Evolutionary conservation across 2,888 invertebrate species (phyloP).

Genomic region (Dermolepida albohirtum): DNA sequence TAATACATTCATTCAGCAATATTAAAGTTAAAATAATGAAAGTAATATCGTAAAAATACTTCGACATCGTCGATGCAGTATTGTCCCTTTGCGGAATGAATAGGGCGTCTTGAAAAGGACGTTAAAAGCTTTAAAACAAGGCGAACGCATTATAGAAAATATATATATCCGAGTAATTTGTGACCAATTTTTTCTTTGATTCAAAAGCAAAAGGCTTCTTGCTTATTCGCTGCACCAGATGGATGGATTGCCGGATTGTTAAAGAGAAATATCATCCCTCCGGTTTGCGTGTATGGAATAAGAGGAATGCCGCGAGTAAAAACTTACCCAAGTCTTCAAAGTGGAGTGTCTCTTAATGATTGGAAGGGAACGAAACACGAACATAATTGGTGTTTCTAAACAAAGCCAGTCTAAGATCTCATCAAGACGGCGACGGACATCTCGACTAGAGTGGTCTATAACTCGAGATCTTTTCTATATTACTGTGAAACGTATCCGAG

Average conservation of each 20-base stretch:
- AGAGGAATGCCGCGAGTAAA: constrained; percentile 48
- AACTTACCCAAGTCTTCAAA: constrained; percentile 49
- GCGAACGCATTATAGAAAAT: constrained; percentile 22
- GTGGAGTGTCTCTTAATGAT: constrained; percentile 55
- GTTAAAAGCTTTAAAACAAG: constrained; percentile 33
- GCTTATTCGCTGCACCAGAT: background rate
- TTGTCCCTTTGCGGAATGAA: constrained; percentile 6
- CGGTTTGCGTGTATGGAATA: constrained; percentile 37
- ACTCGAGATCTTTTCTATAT: constrained; percentile 45
- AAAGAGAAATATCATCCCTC: constrained; percentile 45
- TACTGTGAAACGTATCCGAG: constrained; percentile 40
- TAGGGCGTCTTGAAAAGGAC: constrained; percentile 14
- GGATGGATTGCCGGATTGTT: constrained; percentile 11
- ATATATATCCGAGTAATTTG: constrained; percentile 41
- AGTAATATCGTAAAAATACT: constrained; percentile 8
- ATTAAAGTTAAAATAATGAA: background rate
- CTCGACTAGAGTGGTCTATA: constrained; percentile 47
- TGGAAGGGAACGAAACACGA: constrained; percentile 53
- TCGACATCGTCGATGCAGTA: constrained; percentile 7
- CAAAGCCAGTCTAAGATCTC: constrained; percentile 51
- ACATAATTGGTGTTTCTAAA: constrained; percentile 56
- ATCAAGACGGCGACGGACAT: constrained; percentile 48
- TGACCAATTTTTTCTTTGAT: constrained; percentile 41
- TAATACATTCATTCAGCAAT: no score
- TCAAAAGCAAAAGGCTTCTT: constrained; percentile 35